Conservation (phyloP, 2,113 vertebrate species). For the Nesoenas mayeri region DNA sequence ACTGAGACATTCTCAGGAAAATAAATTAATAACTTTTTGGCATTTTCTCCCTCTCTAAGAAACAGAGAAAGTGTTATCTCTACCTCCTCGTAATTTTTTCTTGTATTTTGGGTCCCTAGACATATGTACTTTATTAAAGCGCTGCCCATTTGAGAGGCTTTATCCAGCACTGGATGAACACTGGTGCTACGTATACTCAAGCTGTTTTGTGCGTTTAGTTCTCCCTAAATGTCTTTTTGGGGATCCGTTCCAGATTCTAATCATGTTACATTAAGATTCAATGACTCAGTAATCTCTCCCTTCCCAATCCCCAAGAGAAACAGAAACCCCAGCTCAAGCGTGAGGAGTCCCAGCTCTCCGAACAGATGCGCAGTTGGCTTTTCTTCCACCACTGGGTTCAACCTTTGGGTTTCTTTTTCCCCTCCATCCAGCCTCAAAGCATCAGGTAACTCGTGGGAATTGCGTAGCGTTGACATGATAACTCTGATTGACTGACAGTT, state of each 20-base stretch:
- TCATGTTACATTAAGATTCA: background rate
- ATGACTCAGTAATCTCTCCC: background rate
- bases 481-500: background rate
- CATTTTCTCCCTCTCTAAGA: background rate
- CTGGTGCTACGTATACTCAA: background rate
- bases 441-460: background rate
- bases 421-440: background rate
- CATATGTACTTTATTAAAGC: background rate
- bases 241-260: slow-evolving; percentile 9
- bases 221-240: background rate
- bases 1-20: background rate
- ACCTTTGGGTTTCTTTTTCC: background rate
- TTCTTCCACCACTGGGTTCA: background rate
- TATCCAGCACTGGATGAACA: background rate
- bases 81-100: background rate
- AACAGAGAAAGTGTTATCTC: slow-evolving; percentile 6
- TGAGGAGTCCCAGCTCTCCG: background rate
- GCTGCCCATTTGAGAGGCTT: background rate
- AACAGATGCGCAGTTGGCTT: accelerated
- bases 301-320: background rate
- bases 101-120: background rate
- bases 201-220: background rate
- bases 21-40: background rate
- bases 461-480: background rate
- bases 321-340: background rate